A percentile compares a stretch with the other conserved stretches of the same genome.
phyloP scores from a whole-genome alignment of 2,113 vertebrate species.

The Caretta caretta region DNA sequence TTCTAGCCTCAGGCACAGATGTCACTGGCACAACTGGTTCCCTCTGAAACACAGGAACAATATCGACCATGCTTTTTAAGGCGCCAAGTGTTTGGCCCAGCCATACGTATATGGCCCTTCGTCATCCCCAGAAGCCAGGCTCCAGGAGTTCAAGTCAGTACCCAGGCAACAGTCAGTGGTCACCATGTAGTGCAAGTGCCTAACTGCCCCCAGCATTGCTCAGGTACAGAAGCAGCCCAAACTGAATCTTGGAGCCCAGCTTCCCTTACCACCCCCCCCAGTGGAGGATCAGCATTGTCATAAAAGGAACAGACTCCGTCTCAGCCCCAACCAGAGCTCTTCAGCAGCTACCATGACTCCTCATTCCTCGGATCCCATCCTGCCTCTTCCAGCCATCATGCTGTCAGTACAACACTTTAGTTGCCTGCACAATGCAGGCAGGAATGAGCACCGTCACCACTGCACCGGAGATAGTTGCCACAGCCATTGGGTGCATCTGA shows the following conservation, averaged over 20 bases:
- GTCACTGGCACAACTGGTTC: not conserved
- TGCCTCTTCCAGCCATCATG: not conserved
- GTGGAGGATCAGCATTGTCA: not conserved
- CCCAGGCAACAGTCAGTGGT: not conserved
- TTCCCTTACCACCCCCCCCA: too few species aligned
- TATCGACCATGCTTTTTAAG: not conserved
- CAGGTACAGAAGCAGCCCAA: not conserved
- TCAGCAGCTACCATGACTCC: too few species aligned
- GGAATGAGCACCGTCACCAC: not conserved
- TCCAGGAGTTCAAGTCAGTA: not conserved
- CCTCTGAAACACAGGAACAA: not conserved
- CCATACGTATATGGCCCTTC: not conserved
- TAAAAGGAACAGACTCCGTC: not conserved
- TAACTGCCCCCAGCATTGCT: not conserved
- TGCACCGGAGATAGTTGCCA: not conserved
- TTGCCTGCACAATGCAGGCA: not conserved
- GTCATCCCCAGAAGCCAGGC: not conserved
- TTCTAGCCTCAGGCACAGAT: not conserved
- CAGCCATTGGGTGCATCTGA: not conserved
- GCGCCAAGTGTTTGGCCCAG: not conserved
- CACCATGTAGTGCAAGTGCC: not conserved
- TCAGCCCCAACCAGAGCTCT: not conserved
- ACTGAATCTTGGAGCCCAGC: not conserved
- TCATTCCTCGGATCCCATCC: not conserved
- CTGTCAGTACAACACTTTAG: not conserved